Base-by-base conservation (phyloP, 2,113 vertebrate genomes). In the Asarcornis scutulata region DNA sequence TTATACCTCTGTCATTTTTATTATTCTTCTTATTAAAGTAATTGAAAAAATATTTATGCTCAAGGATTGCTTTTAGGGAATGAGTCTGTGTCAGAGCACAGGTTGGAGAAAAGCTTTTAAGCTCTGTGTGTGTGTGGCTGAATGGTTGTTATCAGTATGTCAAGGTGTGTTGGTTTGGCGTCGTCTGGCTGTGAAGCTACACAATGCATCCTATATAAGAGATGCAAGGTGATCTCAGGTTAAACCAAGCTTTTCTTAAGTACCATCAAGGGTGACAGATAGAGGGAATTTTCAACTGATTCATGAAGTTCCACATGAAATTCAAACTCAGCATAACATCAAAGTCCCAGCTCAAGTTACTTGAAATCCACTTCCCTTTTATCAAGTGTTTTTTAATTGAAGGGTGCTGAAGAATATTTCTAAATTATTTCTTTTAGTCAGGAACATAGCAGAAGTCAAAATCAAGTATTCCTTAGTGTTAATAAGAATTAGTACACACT, bases 191-290 rank as follows among this genome's bases (percentile, higher is more conserved):
- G 64, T 83, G 91, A 97, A 95, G 84, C 50, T n/a, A 64, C 72
- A 98, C 98, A 98, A 97, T 96, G 55, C 93, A 75, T 46, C 72
- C 64, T 94, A 83, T 95, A 85, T 98, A 91, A 96, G 89, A 53
- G 50, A 13, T 81, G 94, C 60, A 95, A 97, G 71, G 80, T 12
- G 85, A 97, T 94, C 89, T 62, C 7, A 0, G 11, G 72, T 83
- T 82, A 78, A 67, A 88, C 48, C 72, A 87, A 87, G 14, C 29
- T 36, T 12, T 50, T 91, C 66, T 71, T 75, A 69, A 69, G 32
- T 62, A 58, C 52, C 71, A 67, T 88, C 34, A 78, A 36, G 26
- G 80, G 87, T 91, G 87, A 92, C 63, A 91, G 29, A 36, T 31
- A 95, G 56, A 60, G 42, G 48, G 81, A 92, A 66, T 83, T 92